A percentile compares a stretch with the other conserved stretches of the same genome.
Evolutionary conservation across 2,113 vertebrate species (phyloP).

Genomic region (Odobenus rosmarus): DNA sequence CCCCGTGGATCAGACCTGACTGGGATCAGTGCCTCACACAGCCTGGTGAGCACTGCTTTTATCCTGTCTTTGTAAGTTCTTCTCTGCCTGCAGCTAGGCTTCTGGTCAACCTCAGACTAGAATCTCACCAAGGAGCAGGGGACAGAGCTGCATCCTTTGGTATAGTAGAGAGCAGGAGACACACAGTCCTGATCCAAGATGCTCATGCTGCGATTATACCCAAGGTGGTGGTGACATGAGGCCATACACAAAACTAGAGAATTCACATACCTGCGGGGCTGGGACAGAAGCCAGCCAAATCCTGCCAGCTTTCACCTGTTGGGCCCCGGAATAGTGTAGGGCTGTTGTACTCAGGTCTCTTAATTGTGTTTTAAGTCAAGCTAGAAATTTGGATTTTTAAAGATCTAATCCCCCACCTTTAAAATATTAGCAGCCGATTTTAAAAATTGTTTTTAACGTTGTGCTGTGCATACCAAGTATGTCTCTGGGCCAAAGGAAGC

Average conservation of each 20-base stretch:
- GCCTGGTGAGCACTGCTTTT: not conserved
- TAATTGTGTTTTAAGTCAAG: not conserved
- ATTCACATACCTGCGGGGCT: fast-evolving
- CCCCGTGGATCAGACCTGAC: too few relatives aligned
- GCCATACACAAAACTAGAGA: too few relatives aligned
- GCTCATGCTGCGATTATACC: not conserved
- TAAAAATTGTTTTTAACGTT: not conserved
- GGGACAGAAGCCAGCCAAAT: not conserved
- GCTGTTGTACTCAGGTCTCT: not conserved
- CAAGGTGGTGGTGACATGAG: not conserved
- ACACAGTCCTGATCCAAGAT: not conserved
- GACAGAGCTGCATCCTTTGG: not conserved
- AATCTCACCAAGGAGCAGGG: not conserved
- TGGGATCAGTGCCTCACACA: fast-evolving
- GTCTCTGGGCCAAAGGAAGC: not conserved
- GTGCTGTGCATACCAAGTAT: not conserved
- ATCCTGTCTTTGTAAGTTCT: not conserved
- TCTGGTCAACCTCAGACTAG: not conserved
- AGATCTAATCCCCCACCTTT: not conserved
- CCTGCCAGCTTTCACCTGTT: not conserved
- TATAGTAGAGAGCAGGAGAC: not conserved
- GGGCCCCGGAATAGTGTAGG: too few relatives aligned
- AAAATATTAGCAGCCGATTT: not conserved
- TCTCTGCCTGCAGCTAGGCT: not conserved
- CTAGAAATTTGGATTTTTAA: not conserved